These are phyloP conservation scores for Drosophila pruinosa DNA, from an alignment of 1,140 invertebrate species.

Conservation along the genomic window DNA sequence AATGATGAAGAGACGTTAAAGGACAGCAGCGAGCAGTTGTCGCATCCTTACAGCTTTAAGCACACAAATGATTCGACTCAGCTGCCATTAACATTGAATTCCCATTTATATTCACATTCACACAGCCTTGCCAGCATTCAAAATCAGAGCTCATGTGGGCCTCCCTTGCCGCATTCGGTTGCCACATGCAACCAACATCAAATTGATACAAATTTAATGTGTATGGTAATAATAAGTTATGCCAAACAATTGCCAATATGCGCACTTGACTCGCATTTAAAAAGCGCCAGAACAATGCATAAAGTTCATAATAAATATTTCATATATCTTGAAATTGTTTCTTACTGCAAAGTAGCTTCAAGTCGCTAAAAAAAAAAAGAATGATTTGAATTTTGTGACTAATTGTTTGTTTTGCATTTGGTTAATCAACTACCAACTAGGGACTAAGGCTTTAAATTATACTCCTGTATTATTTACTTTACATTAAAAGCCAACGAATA, in stretches of 20 bases:
- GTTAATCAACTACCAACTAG: neutral
- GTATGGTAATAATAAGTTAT: slow-evolving; percentile 5
- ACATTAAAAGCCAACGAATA: too few relatives aligned
- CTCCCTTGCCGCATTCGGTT: neutral
- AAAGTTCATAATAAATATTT: too few relatives aligned
- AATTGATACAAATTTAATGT: slow-evolving; percentile 30
- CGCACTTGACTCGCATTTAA: neutral
- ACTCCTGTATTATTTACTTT: too few relatives aligned
- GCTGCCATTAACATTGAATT: slow-evolving; percentile 32
- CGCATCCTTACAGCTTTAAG: neutral
- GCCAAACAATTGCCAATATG: slow-evolving; percentile 3
- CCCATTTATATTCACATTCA: slow-evolving; percentile 24
- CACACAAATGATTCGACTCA: neutral
- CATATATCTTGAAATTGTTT: too few relatives aligned
- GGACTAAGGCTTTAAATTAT: neutral
- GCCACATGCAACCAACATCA: neutral
- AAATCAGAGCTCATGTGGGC: neutral
- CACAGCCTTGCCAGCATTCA: neutral
- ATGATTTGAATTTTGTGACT: too few relatives aligned
- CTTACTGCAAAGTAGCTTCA: too few relatives aligned
- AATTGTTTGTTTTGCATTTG: neutral
- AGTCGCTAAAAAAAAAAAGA: too few relatives aligned
- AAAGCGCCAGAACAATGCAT: neutral
- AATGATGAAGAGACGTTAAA: neutral
- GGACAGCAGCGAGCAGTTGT: neutral